Evolutionary conservation across 1,140 invertebrate genomes (phyloP).

Genomic region (Steinernema khuongi): DNA sequence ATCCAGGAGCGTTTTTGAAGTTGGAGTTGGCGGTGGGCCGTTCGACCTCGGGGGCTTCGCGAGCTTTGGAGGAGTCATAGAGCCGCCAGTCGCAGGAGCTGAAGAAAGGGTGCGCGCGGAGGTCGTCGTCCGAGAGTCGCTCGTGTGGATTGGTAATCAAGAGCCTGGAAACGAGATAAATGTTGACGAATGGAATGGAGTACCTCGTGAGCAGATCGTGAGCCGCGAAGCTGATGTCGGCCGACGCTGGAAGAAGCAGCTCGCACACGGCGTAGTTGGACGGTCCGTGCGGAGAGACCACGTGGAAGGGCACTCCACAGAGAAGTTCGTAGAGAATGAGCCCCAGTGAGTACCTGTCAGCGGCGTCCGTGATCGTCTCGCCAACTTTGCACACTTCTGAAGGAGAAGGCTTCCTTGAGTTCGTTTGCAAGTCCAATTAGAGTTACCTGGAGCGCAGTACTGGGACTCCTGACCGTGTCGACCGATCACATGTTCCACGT

Average conservation of each 20-base stretch:
- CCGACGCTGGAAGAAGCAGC: background rate
- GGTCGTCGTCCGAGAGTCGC: background rate
- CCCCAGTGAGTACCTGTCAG: background rate
- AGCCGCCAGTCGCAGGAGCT: background rate
- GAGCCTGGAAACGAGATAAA: background rate
- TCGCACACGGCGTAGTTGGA: background rate
- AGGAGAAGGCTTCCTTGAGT: too few relatives aligned
- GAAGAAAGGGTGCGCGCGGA: slow-evolving; percentile 1
- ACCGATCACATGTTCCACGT: background rate
- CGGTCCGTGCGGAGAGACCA: background rate
- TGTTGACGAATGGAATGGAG: background rate
- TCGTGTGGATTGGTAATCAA: background rate
- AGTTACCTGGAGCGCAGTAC: background rate
- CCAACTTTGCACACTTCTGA: background rate
- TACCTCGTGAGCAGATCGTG: background rate
- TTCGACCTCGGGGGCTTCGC: background rate
- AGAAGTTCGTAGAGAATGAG: background rate
- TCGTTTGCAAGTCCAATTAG: too few relatives aligned
- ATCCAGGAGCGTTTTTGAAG: background rate
- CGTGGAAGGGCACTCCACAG: background rate
- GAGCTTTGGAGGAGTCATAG: background rate
- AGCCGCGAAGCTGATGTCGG: background rate
- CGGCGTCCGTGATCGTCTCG: background rate
- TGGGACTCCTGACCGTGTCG: background rate
- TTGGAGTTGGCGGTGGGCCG: background rate